phyloP scores from a whole-genome alignment of 2,888 invertebrate genomes.

The Lampropteryx suffumata region DNA sequence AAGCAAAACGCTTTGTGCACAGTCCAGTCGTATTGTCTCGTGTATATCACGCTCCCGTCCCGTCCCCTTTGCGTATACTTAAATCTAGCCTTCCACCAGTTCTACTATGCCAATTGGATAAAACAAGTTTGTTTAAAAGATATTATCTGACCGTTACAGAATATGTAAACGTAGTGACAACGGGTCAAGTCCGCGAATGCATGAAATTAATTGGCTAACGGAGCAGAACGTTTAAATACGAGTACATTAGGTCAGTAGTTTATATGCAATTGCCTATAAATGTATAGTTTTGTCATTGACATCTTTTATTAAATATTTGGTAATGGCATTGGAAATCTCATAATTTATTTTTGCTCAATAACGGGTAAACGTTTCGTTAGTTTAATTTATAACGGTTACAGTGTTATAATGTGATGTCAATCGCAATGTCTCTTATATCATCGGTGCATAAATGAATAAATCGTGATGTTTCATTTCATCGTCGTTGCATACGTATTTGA shows the following conservation, averaged over 20 bases:
- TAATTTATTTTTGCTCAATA: conserved; percentile 24
- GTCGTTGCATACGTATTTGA: neutral
- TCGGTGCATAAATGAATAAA: conserved; percentile 9
- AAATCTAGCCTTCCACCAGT: too few relatives aligned
- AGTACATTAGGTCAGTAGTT: conserved; percentile 40
- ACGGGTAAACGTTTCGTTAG: conserved; percentile 17
- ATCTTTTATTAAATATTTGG: conserved; percentile 26
- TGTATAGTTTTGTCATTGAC: conserved; percentile 27
- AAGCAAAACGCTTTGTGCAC: too few relatives aligned
- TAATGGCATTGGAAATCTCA: conserved; percentile 18
- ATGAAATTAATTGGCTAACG: conserved; percentile 51
- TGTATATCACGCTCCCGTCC: too few relatives aligned
- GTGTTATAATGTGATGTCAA: conserved; percentile 30
- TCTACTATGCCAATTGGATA: conserved; percentile 59
- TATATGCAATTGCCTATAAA: conserved; percentile 29
- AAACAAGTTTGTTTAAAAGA: conserved; percentile 52
- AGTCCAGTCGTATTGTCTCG: too few relatives aligned
- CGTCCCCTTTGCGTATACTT: too few relatives aligned
- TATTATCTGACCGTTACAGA: conserved; percentile 59
- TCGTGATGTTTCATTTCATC: neutral
- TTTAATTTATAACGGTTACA: conserved; percentile 18
- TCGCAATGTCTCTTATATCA: conserved; percentile 35
- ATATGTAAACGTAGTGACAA: conserved; percentile 55
- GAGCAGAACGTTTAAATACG: conserved; percentile 36
- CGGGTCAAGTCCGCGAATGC: conserved; percentile 49